Percentiles rank a stretch among this genome's conserved stretches.
These are phyloP conservation scores for Drosophila nr. fundita DNA, from an alignment of 2,888 invertebrate species.

Conservation along the genomic window DNA sequence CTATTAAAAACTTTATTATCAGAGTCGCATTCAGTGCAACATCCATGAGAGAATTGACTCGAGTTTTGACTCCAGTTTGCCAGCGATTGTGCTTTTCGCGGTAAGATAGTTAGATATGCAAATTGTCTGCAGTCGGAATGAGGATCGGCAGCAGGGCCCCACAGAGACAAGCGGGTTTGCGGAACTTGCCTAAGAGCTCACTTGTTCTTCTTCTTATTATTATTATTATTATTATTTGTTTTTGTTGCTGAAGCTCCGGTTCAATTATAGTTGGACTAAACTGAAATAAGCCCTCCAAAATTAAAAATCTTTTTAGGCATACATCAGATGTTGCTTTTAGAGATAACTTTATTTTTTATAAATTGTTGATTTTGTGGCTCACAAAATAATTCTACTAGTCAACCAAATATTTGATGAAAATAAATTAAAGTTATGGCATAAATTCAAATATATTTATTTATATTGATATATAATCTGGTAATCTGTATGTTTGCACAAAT, in stretches of 20 bases:
- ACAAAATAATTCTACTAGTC: background rate
- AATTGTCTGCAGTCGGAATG: constrained; percentile 42
- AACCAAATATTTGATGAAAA: background rate
- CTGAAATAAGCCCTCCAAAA: background rate
- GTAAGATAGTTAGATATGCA: constrained; percentile 71
- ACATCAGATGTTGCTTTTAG: background rate
- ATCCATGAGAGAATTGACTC: constrained; percentile 31
- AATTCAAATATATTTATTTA: background rate
- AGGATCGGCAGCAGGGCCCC: constrained; percentile 1
- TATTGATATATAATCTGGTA: background rate
- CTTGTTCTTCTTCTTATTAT: background rate
- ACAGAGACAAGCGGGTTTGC: background rate
- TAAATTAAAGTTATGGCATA: background rate
- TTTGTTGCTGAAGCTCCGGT: background rate
- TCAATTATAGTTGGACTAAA: background rate
- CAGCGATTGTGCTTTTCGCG: constrained; percentile 43
- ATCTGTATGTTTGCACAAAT: background rate
- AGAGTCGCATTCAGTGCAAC: constrained; percentile 35
- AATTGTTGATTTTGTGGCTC: background rate
- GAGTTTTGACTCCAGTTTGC: constrained; percentile 17
- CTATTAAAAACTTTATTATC: constrained; percentile 80
- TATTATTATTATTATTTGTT: background rate
- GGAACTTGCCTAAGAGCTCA: background rate
- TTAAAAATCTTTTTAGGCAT: background rate
- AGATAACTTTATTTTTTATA: too few species aligned